phyloP scores from a whole-genome alignment of 2,888 invertebrate species.

The Timema cristinae region DNA sequence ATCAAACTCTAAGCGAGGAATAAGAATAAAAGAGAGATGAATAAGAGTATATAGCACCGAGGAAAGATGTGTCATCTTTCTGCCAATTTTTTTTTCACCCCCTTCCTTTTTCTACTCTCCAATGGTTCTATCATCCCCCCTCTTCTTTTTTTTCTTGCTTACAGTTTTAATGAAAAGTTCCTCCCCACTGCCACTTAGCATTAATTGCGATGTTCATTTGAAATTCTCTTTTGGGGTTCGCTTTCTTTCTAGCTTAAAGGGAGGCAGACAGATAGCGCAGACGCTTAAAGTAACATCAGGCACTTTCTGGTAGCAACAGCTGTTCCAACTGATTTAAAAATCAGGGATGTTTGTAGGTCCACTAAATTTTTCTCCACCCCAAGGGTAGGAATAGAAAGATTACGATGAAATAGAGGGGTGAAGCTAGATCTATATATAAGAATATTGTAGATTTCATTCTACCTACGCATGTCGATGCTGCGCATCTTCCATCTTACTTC shows the following conservation, averaged over 20 bases:
- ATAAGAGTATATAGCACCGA: neutral
- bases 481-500: no score
- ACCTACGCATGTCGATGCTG: no score
- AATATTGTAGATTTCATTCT: no score
- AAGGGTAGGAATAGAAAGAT: no score
- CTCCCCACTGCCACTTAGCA: slow-evolving; percentile 32
- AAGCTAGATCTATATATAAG: no score
- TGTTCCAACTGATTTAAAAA: slow-evolving; percentile 27
- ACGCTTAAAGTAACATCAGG: slow-evolving; percentile 6
- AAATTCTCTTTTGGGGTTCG: slow-evolving; percentile 29
- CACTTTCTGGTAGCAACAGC: slow-evolving; percentile 22
- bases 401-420: no score
- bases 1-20: neutral
- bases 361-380: no score
- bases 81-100: neutral
- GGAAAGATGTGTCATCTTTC: slow-evolving; percentile 13
- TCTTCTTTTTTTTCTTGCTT: slow-evolving; percentile 22
- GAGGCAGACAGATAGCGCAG: no score
- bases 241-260: neutral
- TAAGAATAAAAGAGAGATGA: neutral
- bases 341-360: slow-evolving; percentile 21
- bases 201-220: slow-evolving; percentile 34
- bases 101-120: neutral
- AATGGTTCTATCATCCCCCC: slow-evolving; percentile 10
- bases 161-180: slow-evolving; percentile 33